Evolutionary conservation across 2,888 invertebrate genomes (phyloP).

Genomic region (Clusia tigrina): DNA sequence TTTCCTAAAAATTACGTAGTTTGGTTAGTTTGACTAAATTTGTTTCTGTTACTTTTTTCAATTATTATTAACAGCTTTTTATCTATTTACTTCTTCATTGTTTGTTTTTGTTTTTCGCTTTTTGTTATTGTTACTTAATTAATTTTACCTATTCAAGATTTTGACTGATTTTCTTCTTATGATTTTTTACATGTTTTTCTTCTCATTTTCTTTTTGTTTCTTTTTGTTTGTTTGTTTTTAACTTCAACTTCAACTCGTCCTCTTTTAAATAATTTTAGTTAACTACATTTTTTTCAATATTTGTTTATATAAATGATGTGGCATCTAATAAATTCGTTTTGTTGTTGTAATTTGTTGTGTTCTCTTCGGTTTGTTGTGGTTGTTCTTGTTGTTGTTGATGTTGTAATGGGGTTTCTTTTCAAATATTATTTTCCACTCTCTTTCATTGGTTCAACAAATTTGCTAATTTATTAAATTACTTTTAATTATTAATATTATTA

Average conservation of each 20-base stretch:
- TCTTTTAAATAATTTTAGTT: slow-evolving; percentile 17
- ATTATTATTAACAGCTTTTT: slow-evolving; percentile 38
- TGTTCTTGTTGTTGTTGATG: slow-evolving; percentile 15
- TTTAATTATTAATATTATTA: background rate
- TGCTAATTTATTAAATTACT: background rate
- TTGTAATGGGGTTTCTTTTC: background rate
- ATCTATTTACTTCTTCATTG: slow-evolving; percentile 29
- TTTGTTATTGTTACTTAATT: slow-evolving; percentile 26
- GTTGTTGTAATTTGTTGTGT: slow-evolving; percentile 46
- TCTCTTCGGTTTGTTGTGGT: no score
- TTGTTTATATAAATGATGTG: slow-evolving; percentile 60
- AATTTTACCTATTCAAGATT: background rate
- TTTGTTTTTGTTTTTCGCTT: slow-evolving; percentile 26
- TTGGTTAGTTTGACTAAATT: slow-evolving; percentile 61
- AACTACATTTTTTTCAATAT: slow-evolving; percentile 23
- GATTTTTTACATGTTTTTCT: slow-evolving; percentile 17
- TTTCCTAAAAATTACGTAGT: slow-evolving; percentile 55
- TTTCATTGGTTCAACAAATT: background rate
- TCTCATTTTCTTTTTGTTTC: slow-evolving; percentile 42
- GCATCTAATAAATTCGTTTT: slow-evolving; percentile 65
- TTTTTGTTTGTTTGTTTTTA: slow-evolving; percentile 25
- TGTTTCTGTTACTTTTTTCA: slow-evolving; percentile 35
- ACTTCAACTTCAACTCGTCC: slow-evolving; percentile 17
- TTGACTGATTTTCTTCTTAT: no score
- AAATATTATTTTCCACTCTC: background rate